Conservation (phyloP, 2,113 vertebrate species). For the Pygoscelis adeliae region DNA sequence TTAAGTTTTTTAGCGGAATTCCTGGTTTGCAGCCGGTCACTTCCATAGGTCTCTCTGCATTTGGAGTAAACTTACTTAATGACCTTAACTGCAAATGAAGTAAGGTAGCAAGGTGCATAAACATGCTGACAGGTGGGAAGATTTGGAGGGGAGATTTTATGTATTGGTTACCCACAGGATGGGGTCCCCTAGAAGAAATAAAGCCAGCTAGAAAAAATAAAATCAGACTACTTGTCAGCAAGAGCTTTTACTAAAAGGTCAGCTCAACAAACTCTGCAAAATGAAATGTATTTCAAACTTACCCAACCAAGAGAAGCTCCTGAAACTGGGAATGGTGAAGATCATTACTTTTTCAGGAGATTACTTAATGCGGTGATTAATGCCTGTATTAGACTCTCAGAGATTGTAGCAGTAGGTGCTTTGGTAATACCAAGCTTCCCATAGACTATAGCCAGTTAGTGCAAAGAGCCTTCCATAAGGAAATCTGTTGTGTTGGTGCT, state of each 20-base stretch:
- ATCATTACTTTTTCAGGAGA: neutral
- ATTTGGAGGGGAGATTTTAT: neutral
- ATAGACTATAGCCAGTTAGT: neutral
- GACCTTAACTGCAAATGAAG: neutral
- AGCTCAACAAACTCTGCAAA: neutral
- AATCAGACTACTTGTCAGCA: neutral
- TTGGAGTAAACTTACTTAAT: neutral
- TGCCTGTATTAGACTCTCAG: neutral
- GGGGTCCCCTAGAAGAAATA: neutral
- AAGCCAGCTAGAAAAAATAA: neutral
- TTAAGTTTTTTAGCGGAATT: neutral
- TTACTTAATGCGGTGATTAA: neutral
- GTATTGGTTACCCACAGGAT: fast-evolving
- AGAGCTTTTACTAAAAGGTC: neutral
- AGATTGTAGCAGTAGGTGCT: neutral
- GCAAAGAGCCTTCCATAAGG: neutral
- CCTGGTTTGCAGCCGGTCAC: neutral
- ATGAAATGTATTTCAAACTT: neutral
- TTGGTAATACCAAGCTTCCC: neutral
- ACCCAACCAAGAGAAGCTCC: neutral
- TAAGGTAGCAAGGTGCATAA: neutral
- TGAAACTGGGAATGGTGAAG: neutral
- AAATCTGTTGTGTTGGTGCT: neutral
- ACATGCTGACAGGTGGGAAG: neutral
- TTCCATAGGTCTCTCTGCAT: neutral